These are phyloP conservation scores for Coelopa frigida DNA, from an alignment of 1,140 invertebrate genomes.

Conservation along the genomic window DNA sequence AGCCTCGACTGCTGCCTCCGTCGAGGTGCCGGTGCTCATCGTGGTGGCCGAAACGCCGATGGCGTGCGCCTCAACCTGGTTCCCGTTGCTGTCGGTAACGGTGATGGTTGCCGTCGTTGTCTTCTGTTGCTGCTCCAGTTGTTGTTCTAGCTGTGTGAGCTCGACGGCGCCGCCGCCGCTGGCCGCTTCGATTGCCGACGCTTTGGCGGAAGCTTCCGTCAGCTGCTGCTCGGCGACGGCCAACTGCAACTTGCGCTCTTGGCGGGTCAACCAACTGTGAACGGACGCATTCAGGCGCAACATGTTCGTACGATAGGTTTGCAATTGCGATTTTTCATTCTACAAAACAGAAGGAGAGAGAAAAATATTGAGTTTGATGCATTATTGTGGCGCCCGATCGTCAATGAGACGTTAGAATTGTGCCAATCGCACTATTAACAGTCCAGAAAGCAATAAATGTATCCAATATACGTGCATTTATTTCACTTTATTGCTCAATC, in stretches of 20 bases:
- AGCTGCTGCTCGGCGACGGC: constrained; percentile 24
- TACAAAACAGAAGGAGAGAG: constrained; percentile 29
- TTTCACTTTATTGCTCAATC: too few relatives aligned
- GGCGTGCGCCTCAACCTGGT: constrained; percentile 23
- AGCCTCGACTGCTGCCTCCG: not conserved
- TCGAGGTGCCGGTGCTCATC: constrained; percentile 10
- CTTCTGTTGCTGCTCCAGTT: not conserved
- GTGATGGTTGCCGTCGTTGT: constrained; percentile 17
- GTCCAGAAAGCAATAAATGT: too few relatives aligned
- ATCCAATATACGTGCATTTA: too few relatives aligned
- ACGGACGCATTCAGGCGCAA: constrained; percentile 66
- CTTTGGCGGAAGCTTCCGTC: constrained; percentile 15
- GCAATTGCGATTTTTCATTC: constrained; percentile 58
- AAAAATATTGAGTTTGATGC: not conserved
- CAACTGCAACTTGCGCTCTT: constrained; percentile 43
- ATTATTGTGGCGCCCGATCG: not conserved
- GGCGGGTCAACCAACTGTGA: constrained; percentile 60
- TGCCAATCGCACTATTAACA: too few relatives aligned
- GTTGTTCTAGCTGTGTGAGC: constrained; percentile 14
- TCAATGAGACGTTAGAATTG: not conserved
- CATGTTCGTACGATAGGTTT: constrained; percentile 63
- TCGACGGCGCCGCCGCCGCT: not conserved
- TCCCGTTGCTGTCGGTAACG: constrained; percentile 36
- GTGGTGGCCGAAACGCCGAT: not conserved
- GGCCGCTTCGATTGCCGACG: not conserved